Evolutionary conservation across 2,888 invertebrate species (phyloP), one percentile per base, ranked within the genome.

Genomic region (Temnothorax ravouxi): DNA sequence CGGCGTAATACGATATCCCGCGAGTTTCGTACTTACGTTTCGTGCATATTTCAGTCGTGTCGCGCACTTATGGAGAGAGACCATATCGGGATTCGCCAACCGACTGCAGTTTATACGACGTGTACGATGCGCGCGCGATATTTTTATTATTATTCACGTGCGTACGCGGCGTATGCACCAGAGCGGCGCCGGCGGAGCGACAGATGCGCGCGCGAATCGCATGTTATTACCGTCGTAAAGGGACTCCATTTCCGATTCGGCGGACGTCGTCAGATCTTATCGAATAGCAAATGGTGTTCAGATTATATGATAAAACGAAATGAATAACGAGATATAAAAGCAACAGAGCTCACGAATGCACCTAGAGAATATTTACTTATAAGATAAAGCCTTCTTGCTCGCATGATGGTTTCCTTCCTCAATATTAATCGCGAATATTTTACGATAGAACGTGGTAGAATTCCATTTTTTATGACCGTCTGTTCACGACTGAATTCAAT

Each of bases 21-120:
- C 84, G 87, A 87, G 90, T 83, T 90, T 90, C 86, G 86, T 90
- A 86, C 91, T 90, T 90, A 86, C 89, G 89, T 88, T 89, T 88
- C 88, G 85, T 90, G 79, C 89, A 90, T 90, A 90, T 91, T 90
- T 90, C 89, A 89, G 82, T 75, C 88, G 86, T 87, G 89, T 88
- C 88, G 86, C 85, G 84, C 86, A 79, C 84, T 84, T 83, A n/a
- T n/a, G 71, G 88, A 89, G 89, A 87, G 88, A 71, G 77, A 87
- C 84, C 86, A 75, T 90, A 90, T 91, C 90, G 91, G 91, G 86
- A 89, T 86, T 86, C 89, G 82, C 88, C 86, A 83, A 62, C 81
- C 72, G 62, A 84, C 52, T 79, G 84, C 84, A 88, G 77, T 88
- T 87, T 81, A 87, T 71, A 80, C 54, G 44, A 54, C 34, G 87